phyloP scores from a whole-genome alignment of 2,888 invertebrate genomes.

The Hartigia nigra region DNA sequence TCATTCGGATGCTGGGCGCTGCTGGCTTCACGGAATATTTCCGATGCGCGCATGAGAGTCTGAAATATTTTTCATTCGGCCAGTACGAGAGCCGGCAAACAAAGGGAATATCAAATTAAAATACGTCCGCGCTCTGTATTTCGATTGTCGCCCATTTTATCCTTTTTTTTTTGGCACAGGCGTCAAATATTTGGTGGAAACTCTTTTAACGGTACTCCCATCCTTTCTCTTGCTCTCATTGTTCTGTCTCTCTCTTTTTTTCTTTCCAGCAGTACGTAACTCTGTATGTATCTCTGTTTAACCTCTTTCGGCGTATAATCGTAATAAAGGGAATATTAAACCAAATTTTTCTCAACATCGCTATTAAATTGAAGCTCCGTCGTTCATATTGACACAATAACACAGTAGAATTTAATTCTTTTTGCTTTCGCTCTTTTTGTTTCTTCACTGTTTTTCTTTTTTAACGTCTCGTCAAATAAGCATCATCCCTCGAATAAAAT shows the following conservation, averaged over 20 bases:
- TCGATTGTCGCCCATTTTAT: constrained; percentile 1
- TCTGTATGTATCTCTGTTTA: not conserved
- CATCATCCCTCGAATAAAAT: not conserved
- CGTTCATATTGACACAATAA: constrained; percentile 25
- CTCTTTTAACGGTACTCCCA: constrained; percentile 27
- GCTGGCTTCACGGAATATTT: not conserved
- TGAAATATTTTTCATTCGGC: constrained; percentile 50
- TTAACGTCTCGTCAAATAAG: not conserved
- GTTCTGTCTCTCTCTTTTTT: constrained; percentile 7
- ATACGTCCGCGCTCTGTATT: constrained; percentile 37
- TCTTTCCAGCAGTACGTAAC: not conserved
- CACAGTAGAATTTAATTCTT: constrained; percentile 9
- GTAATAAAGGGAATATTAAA: constrained; percentile 34
- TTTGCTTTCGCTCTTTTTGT: not conserved
- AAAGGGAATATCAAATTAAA: constrained; percentile 58
- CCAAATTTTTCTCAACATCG: constrained; percentile 14
- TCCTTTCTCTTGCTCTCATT: constrained; percentile 11
- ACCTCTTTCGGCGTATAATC: constrained; percentile 16
- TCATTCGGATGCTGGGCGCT: constrained; percentile 15
- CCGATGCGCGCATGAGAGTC: constrained; percentile 39
- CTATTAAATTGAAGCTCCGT: constrained; percentile 4
- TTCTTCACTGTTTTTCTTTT: not conserved
- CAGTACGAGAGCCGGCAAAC: constrained; percentile 30
- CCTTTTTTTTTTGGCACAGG: constrained; percentile 21
- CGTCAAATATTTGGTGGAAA: constrained; percentile 42